A percentile compares a stretch with the other conserved stretches of the same genome.
Conservation (phyloP, 2,797 vertebrate genomes). For the Anisognathus igniventris region DNA sequence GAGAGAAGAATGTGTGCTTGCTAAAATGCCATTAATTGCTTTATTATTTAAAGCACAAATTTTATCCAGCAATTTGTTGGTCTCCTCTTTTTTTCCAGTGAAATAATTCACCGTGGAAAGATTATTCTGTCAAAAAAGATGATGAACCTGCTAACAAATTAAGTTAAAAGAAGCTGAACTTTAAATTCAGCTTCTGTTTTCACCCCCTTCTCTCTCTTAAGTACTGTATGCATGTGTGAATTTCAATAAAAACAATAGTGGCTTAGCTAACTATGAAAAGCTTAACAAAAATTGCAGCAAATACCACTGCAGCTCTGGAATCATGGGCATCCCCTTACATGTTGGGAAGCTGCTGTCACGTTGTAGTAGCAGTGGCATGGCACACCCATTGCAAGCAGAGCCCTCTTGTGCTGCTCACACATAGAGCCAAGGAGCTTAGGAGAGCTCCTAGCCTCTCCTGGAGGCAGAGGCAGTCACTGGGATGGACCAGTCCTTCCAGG, state of each 20-base stretch:
- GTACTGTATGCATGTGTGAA: background rate
- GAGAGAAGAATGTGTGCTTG: conserved; percentile 66
- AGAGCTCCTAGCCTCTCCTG: background rate
- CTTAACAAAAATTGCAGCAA: background rate
- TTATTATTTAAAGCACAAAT: conserved; percentile 75
- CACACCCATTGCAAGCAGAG: background rate
- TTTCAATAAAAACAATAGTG: background rate
- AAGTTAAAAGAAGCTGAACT: conserved; percentile 47
- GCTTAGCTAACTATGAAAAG: background rate
- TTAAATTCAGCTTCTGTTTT: background rate
- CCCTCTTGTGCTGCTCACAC: background rate
- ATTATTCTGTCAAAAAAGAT: conserved; percentile 60
- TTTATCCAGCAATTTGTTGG: conserved; percentile 69
- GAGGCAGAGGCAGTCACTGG: background rate
- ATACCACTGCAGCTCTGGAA: background rate
- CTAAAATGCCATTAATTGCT: conserved; percentile 73
- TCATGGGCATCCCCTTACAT: accelerated
- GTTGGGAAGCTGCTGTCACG: background rate
- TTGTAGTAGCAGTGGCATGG: background rate
- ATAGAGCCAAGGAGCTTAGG: background rate
- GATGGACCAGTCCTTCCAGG: background rate
- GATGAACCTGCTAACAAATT: conserved; percentile 47
- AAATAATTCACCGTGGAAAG: conserved; percentile 53
- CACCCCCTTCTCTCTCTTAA: background rate
- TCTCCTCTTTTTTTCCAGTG: conserved; percentile 28